phyloP scores from a whole-genome alignment of 2,888 invertebrate genomes.

The Ctena decussata region DNA sequence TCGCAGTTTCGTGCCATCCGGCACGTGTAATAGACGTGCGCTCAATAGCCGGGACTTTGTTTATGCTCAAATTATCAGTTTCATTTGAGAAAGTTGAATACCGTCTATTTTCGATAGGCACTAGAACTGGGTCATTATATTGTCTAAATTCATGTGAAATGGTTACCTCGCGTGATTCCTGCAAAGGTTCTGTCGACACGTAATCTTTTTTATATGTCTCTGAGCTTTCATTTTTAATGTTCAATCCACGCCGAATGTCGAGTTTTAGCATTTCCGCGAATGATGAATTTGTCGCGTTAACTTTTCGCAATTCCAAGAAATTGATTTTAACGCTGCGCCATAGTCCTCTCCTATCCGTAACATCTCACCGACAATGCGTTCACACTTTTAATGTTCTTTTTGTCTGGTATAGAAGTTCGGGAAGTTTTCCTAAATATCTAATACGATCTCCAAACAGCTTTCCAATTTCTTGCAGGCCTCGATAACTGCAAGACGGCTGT shows the following conservation, averaged over 20 bases:
- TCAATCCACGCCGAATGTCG: not conserved
- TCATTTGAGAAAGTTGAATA: not conserved
- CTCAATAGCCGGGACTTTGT: not conserved
- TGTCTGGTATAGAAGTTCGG: too few species aligned
- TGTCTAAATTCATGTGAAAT: not conserved
- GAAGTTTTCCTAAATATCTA: too few species aligned
- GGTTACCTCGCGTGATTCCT: not conserved
- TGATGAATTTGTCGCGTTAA: too few species aligned
- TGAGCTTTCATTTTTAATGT: not conserved
- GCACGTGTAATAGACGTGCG: not conserved
- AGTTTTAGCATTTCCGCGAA: not conserved
- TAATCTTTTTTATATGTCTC: not conserved
- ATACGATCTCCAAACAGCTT: too few species aligned
- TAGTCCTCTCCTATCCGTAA: too few species aligned
- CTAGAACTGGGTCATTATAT: not conserved
- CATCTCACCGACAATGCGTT: too few species aligned
- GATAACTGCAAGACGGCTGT: too few species aligned
- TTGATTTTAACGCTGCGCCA: not conserved
- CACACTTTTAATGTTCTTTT: too few species aligned
- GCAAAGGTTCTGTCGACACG: not conserved
- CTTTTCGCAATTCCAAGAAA: not conserved
- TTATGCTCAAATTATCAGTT: not conserved
- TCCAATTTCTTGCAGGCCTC: too few species aligned
- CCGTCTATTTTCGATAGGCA: not conserved
- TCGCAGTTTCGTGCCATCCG: too few species aligned